A percentile compares a stretch with the other conserved stretches of the same genome.
Evolutionary conservation across 2,113 vertebrate genomes (phyloP).

Genomic region (Tretioscincus oriximinensis): DNA sequence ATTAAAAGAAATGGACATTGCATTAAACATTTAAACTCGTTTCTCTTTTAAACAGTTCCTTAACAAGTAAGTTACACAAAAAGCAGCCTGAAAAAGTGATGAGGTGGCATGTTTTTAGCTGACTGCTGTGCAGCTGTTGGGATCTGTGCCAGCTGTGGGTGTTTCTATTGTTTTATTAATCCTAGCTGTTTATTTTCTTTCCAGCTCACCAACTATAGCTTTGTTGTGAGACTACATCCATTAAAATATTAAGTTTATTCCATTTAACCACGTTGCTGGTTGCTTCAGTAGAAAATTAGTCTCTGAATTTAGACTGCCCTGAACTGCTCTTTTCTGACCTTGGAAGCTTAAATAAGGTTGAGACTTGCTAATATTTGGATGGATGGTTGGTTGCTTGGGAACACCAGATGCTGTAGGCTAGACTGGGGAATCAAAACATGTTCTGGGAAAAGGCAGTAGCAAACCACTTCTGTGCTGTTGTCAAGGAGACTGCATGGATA

Average conservation of each 20-base stretch:
- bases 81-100: neutral
- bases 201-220: constrained; percentile 4
- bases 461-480: too few relatives aligned
- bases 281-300: neutral
- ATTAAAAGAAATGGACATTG: neutral
- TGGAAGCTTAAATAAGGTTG: too few relatives aligned
- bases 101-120: constrained; percentile 18
- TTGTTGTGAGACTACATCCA: neutral
- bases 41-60: neutral
- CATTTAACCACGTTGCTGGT: neutral
- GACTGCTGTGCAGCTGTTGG: neutral
- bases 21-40: neutral
- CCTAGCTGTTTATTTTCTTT: constrained; percentile 6
- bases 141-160: constrained; percentile 4
- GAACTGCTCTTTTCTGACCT: too few relatives aligned
- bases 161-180: constrained; percentile 26
- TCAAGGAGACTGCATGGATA: too few relatives aligned
- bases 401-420: neutral
- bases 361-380: too few relatives aligned
- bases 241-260: neutral
- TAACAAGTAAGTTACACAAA: neutral
- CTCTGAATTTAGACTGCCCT: too few relatives aligned
- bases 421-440: too few relatives aligned
- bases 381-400: too few relatives aligned
- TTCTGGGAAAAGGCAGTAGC: too few relatives aligned